Percentiles rank a stretch among this genome's conserved stretches.
Evolutionary conservation across 2,888 invertebrate genomes (phyloP).

Genomic region (Auanema freiburgensis): DNA sequence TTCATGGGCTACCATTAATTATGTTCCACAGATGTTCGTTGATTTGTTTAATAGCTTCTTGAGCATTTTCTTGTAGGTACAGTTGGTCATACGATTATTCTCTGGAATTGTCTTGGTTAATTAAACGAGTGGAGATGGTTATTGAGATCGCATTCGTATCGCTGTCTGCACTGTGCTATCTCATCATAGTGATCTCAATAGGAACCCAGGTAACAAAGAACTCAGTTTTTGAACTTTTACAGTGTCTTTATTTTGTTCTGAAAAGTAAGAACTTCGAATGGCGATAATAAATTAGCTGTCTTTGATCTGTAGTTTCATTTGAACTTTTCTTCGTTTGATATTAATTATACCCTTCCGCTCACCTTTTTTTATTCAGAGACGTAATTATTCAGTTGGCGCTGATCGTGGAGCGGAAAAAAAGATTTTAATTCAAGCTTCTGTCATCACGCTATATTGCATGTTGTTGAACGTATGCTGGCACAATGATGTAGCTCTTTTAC

Average conservation of each 20-base stretch:
- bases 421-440: slow-evolving; percentile 52
- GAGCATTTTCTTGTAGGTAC: slow-evolving; percentile 14
- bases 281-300: too few relatives aligned
- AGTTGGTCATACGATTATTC: slow-evolving; percentile 49
- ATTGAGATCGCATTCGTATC: slow-evolving; percentile 55
- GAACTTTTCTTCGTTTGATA: too few relatives aligned
- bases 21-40: slow-evolving; percentile 41
- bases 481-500: slow-evolving; percentile 25
- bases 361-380: too few relatives aligned
- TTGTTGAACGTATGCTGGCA: slow-evolving; percentile 55
- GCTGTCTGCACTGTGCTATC: slow-evolving; percentile 46
- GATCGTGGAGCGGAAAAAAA: slow-evolving; percentile 39
- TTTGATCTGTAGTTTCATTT: too few relatives aligned
- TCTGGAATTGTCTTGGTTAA: slow-evolving; percentile 25
- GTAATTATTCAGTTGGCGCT: too few relatives aligned
- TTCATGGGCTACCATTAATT: slow-evolving; percentile 46
- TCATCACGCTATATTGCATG: slow-evolving; percentile 53
- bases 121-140: slow-evolving; percentile 48
- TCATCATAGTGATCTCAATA: slow-evolving; percentile 31
- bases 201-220: too few relatives aligned
- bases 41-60: too few relatives aligned
- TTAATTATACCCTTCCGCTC: too few relatives aligned
- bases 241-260: too few relatives aligned
- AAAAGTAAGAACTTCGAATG: too few relatives aligned
- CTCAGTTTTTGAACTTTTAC: too few relatives aligned